Base-by-base conservation (phyloP, 23 tunicate genomes). In the Ascidia mentula region DNA sequence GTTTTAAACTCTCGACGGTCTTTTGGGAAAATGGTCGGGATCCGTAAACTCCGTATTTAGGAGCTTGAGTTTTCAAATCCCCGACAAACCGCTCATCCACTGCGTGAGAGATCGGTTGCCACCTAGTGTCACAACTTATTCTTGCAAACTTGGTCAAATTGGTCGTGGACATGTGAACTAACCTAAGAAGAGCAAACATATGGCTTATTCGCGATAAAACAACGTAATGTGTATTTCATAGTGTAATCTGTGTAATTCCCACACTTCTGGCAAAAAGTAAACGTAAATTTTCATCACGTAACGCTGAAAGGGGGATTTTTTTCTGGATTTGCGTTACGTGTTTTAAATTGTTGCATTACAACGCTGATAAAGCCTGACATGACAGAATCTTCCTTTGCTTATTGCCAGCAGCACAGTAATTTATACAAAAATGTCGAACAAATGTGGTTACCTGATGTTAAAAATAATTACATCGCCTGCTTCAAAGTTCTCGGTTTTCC, bases 81-180 rank as follows among this genome's bases (percentile, higher is more conserved):
- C 86, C 86, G 8, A 73, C 46, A 46, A 69, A 82, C 33, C 79
- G 31, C 0, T 45, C 20, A 34, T 82, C 86, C 22, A 61, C 40
- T 34, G 73, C 53, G 13, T 82, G 46, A 0, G 79, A 46, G 38
- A 32, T 18, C 32, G 79, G 86, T 73, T 82, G 86, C 79, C 86
- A 73, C 46, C 86, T 82, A 12, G 86, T 82, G 79, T 82, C 86
- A 34, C 86, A 82, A 45, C 86, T 82, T 18, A 82, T 18, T 34
- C 86, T 72, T 26, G 37, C 40, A 45, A 46, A 74, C 34, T 82
- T 73, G 9, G 79, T 82, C 0, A 59, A 46, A 53, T 82, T 82
- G 1, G 79, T 45, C 5, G 86, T 82, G 46, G 86, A 73, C 74
- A 79, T 79, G 83, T 65, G 83, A 32, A 65, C 83, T 60, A 79